Evolutionary conservation across 2,888 invertebrate species (phyloP).

Genomic region (Heliconius aoede): DNA sequence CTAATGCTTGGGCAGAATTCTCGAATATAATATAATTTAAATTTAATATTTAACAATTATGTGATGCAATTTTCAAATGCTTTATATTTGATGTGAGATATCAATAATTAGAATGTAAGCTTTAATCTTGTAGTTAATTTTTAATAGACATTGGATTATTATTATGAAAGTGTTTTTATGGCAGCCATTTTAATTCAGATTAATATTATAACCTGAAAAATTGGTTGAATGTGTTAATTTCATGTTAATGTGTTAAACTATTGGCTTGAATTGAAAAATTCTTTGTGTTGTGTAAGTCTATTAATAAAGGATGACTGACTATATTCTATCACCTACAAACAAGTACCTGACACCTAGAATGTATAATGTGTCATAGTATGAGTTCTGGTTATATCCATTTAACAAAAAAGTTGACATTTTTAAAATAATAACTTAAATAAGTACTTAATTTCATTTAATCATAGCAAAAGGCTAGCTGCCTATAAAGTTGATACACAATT

Average conservation of each 20-base stretch:
- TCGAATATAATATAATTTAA: conserved; percentile 29
- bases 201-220: too few species aligned
- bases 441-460: conserved; percentile 1
- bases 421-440: background rate
- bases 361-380: too few species aligned
- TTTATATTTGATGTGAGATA: conserved; percentile 15
- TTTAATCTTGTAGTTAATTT: conserved; percentile 14
- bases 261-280: background rate
- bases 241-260: too few species aligned
- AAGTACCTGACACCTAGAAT: too few species aligned
- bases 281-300: background rate
- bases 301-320: too few species aligned
- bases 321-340: too few species aligned
- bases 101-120: conserved; percentile 24
- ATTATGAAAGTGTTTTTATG: background rate
- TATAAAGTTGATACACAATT: too few species aligned
- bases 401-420: too few species aligned
- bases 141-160: background rate
- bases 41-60: conserved; percentile 24
- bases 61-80: conserved; percentile 15
- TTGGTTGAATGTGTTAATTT: background rate
- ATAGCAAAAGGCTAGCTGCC: too few species aligned
- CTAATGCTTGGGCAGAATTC: background rate
- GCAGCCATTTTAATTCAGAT: background rate
- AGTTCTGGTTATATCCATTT: too few species aligned